phyloP scores from a whole-genome alignment of 2,113 vertebrate species.

The Limanda limanda region DNA sequence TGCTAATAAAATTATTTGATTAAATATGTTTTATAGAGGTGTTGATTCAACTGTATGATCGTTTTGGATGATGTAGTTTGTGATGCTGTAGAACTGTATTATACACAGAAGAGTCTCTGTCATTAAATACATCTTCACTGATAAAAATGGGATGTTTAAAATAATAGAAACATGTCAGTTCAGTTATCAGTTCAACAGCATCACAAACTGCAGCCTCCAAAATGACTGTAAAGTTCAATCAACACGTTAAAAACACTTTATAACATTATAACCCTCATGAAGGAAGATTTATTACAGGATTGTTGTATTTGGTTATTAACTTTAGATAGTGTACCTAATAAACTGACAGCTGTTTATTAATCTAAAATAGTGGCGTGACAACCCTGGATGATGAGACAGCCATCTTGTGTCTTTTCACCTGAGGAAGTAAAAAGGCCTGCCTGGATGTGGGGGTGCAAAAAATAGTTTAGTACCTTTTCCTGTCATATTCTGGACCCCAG shows the following conservation, averaged over 20 bases:
- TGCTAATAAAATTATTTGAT: too few species aligned
- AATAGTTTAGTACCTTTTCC: not conserved
- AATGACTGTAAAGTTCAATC: not conserved
- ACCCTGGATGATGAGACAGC: conserved; percentile 38
- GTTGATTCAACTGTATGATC: not conserved
- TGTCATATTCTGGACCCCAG: not conserved
- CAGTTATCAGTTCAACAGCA: not conserved
- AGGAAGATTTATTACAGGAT: too few species aligned
- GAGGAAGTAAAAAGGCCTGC: conserved; percentile 18
- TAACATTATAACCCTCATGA: not conserved
- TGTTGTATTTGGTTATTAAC: not conserved
- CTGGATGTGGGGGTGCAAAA: not conserved
- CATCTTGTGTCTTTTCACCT: conserved; percentile 30
- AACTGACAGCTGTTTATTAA: not conserved
- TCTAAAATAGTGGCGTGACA: not conserved
- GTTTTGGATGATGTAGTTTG: not conserved
- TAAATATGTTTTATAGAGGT: too few species aligned
- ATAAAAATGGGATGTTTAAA: not conserved
- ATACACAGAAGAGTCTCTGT: not conserved
- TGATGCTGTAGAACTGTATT: not conserved
- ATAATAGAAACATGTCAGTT: too few species aligned
- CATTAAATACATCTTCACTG: not conserved
- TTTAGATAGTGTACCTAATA: not conserved
- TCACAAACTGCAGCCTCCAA: not conserved
- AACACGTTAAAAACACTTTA: not conserved